phyloP scores from a whole-genome alignment of 2,888 invertebrate species.

The Erpobdella octoculata region DNA sequence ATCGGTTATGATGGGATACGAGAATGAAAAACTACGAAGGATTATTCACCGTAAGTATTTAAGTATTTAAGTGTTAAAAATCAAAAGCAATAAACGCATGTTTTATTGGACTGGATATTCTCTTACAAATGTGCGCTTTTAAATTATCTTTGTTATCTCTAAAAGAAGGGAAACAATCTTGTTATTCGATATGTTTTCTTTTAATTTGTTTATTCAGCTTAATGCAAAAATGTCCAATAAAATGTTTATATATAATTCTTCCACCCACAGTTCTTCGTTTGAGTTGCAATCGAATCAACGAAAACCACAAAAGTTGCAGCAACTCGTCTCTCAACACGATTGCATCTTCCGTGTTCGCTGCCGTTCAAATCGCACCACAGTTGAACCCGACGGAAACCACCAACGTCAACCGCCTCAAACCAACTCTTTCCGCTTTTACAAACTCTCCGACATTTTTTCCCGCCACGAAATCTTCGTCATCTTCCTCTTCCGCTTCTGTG shows the following conservation, averaged over 20 bases:
- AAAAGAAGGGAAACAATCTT: no score
- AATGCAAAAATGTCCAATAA: no score
- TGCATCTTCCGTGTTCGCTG: background rate
- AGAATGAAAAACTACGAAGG: conserved; percentile 41
- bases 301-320: conserved; percentile 27
- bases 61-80: background rate
- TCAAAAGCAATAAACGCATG: background rate
- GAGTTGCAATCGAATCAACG: conserved; percentile 33
- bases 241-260: no score
- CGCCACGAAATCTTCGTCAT: background rate
- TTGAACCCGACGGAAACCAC: background rate
- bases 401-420: background rate
- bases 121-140: no score
- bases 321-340: conserved; percentile 19
- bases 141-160: no score
- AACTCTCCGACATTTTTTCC: no score
- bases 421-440: background rate
- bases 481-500: background rate
- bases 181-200: no score
- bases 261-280: conserved; percentile 21
- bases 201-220: no score
- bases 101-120: no score
- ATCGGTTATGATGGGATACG: conserved; percentile 37
- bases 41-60: conserved; percentile 42
- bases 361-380: background rate